Base-by-base conservation (phyloP, 2,113 vertebrate species). In the Syngnathoides biaculeatus region DNA sequence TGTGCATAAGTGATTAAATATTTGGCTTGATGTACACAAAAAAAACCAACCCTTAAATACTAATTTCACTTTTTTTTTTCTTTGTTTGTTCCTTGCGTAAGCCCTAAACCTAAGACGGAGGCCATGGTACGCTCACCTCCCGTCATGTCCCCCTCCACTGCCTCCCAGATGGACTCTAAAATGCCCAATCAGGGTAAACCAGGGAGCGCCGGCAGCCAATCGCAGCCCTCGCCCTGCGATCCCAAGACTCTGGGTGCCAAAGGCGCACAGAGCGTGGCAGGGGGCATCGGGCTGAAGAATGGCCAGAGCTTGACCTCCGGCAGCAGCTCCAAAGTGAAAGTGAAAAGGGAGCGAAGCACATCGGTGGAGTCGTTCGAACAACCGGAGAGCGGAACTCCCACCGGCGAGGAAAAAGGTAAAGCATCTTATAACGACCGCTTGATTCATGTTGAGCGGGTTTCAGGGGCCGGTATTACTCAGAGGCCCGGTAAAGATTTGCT, bases 81-180 rank as follows among this genome's bases (percentile, higher is more conserved):
- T 40, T 58, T 64, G 64, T 47, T 6, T 79, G 55, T 68, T 9
- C 61, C 45, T 17, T 55, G 57, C 73, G 57, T 91, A 91, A 98
- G 97, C 93, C 97, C 96, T 90, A 98, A 98, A 95, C 96, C 96
- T 87, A 99, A 99, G 93, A 95, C 96, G 94, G 97, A 99, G 95
- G 96, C 95, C 93, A 99, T 98, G 96, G 96, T 98, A 88, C 95
- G 96, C 87, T 97, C 97, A 88, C 96, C 97, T 92, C 93, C 97
- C 89, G 96, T 98, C 91, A 98, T 97, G 96, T 99, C 96, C 91
- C 97, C 97, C 40, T 98, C 96, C 90, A 95, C 95, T 88, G 96
- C 96, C 76, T 93, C 95, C 87, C 97, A 98, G 91, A 94, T 98
- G 95, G 97, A 99, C 93, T 94, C 96, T 91, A 99, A 98, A 94